Evolutionary conservation across 2,888 invertebrate species (phyloP).

Genomic region (Coenonympha glycerion): DNA sequence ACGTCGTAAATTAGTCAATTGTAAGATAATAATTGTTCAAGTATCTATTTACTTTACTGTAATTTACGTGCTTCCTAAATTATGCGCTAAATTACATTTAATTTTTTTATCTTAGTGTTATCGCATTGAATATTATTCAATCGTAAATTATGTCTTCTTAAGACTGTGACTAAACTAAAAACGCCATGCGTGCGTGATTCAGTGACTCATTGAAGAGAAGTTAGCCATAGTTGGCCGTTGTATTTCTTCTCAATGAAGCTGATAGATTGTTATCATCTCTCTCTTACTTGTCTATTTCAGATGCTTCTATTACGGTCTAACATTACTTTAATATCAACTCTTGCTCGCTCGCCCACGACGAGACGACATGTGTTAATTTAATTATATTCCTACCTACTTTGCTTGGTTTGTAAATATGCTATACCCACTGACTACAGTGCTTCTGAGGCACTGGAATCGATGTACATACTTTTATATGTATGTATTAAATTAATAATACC

Average conservation of each 20-base stretch:
- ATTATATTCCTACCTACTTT: conserved; percentile 46
- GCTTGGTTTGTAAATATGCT: conserved; percentile 37
- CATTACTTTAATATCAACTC: conserved; percentile 35
- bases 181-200: conserved; percentile 35
- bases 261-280: conserved; percentile 51
- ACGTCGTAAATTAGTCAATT: conserved; percentile 36
- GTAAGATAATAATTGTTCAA: conserved; percentile 22
- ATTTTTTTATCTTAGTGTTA: no score
- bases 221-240: conserved; percentile 38
- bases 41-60: not conserved
- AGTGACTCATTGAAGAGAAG: conserved; percentile 57
- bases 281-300: conserved; percentile 39
- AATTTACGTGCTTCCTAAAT: not conserved
- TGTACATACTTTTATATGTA: no score
- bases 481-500: no score
- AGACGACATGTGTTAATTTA: conserved; percentile 64
- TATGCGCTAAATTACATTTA: no score
- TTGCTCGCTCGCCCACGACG: conserved; percentile 45
- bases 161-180: conserved; percentile 32
- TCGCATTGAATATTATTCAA: conserved; percentile 7
- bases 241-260: conserved; percentile 43
- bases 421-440: conserved; percentile 20
- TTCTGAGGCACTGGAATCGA: conserved; percentile 12
- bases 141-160: conserved; percentile 11
- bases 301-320: conserved; percentile 50